Base-by-base conservation (phyloP, 2,888 invertebrate genomes). In the Andrena bicolor region DNA sequence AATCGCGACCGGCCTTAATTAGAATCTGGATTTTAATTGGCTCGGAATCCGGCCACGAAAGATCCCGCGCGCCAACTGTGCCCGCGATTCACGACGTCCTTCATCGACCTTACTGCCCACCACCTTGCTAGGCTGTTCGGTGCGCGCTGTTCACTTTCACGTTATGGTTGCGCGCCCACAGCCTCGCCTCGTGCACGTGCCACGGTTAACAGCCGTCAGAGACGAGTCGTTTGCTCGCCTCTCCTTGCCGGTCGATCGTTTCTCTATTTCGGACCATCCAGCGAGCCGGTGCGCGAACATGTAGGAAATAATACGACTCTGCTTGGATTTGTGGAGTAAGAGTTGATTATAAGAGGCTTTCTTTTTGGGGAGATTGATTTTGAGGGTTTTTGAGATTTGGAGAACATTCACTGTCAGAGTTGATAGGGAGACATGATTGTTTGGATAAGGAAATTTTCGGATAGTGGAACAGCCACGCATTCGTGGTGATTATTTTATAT, bases 91-190 rank as follows among this genome's bases (percentile, higher is more conserved):
- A 69, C 76, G 66, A 66, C 90, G 90, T 90, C 90, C 91, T 91
- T 91, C 90, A 74, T 85, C 90, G 90, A 91, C 91, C 90, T 91
- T 90, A 88, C 88, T 83, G 74, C 86, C 89, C 84, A 85, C 91
- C 86, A 70, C 75, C 64, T 65, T 58, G 70, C 80, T 64, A 76
- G 76, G 41, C 35, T 70, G 83, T 69, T 77, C 1, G 76, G 84
- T 83, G 85, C 80, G 83, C 86, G 84, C 32, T 90, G 81, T 88
- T 90, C 88, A 90, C 91, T 91, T 90, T 91, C 90, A 86, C 88
- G 84, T 87, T 41, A 88, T 82, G 87, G 86, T 83, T 83, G 86
- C 87, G 85, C 87, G 79, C 60, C 82, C 76, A 32, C 49, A 35
- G 53, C 35, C 63, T 58, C 61, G 63, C 78, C 80, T 83, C 82